Evolutionary conservation across 2,113 vertebrate genomes (phyloP).

Genomic region (Rostratula benghalensis): DNA sequence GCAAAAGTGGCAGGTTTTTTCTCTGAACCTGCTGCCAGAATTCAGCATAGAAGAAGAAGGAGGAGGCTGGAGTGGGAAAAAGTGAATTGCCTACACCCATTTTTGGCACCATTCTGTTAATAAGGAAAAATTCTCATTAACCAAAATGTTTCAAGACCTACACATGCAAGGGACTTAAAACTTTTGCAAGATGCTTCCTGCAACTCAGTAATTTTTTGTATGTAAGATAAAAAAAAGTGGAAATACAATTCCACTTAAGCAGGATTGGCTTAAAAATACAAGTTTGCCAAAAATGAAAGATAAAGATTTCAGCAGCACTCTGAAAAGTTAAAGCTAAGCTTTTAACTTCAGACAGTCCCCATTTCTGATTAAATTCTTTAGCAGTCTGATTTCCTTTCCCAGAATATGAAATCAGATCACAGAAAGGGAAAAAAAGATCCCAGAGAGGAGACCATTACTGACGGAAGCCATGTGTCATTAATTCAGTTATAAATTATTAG

Average conservation of each 20-base stretch:
- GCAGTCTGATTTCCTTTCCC: constrained; percentile 65
- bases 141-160: background rate
- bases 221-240: background rate
- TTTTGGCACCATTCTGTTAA: background rate
- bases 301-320: constrained; percentile 32
- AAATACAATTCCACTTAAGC: background rate
- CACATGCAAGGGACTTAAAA: background rate
- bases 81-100: background rate
- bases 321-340: constrained; percentile 43
- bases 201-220: background rate
- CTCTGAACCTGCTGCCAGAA: background rate
- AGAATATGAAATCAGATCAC: constrained; percentile 77
- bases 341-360: constrained; percentile 45
- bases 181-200: background rate
- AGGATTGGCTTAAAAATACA: background rate
- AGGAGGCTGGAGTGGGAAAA: background rate
- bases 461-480: constrained; percentile 80
- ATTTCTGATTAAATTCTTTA: constrained; percentile 70
- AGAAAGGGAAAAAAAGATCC: constrained; percentile 60
- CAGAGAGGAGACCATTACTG: constrained; percentile 64
- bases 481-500: constrained; percentile 85
- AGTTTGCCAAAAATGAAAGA: background rate
- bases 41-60: background rate
- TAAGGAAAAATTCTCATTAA: background rate
- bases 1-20: background rate